Conservation (phyloP, 2,797 vertebrate genomes). For the Poeciliopsis turneri region DNA sequence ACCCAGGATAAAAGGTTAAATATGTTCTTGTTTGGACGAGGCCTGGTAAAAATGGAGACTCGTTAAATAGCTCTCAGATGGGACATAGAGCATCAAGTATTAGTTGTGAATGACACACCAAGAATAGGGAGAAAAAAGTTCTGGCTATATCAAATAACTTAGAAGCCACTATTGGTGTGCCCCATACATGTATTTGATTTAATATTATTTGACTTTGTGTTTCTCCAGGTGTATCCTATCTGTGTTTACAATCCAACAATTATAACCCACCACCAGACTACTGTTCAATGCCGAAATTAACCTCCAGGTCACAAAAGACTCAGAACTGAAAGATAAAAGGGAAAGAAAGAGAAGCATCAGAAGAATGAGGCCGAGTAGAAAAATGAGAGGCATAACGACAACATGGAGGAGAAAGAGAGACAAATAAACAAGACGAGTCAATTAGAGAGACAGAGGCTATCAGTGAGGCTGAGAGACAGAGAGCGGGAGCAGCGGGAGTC, state of each 20-base stretch:
- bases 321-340: neutral
- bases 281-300: neutral
- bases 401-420: conserved; percentile 39
- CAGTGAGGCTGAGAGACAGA: conserved; percentile 46
- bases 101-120: neutral
- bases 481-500: conserved; percentile 46
- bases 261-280: neutral
- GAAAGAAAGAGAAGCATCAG: conserved; percentile 6
- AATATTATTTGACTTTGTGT: neutral
- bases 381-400: conserved; percentile 56
- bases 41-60: neutral
- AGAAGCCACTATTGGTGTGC: neutral
- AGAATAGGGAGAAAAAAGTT: neutral
- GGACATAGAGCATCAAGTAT: neutral
- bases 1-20: too few relatives aligned
- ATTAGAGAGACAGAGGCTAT: conserved; percentile 64
- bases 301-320: neutral
- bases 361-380: conserved; percentile 38
- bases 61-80: neutral
- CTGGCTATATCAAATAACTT: neutral
- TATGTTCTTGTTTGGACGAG: too few relatives aligned
- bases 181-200: neutral
- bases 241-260: neutral
- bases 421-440: conserved; percentile 60
- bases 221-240: neutral